Evolutionary conservation across 2,113 vertebrate species (phyloP).

Genomic region (Ptyas mucosa): DNA sequence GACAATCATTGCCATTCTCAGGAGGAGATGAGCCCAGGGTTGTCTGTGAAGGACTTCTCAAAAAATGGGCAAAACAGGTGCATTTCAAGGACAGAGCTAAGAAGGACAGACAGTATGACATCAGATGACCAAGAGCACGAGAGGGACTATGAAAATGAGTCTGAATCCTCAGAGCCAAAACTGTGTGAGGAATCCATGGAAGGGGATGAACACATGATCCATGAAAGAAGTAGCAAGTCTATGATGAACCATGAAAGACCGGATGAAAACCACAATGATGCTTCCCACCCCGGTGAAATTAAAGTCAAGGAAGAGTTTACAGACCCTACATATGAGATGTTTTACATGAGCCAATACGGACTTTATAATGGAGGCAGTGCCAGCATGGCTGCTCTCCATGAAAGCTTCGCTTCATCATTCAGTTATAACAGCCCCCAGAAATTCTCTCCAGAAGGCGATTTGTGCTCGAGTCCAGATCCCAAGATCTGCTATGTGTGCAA

Average conservation of each 20-base stretch:
- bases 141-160: conserved; percentile 97
- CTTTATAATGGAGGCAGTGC: conserved; percentile 90
- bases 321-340: conserved; percentile 98
- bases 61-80: conserved; percentile 80
- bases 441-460: conserved; percentile 93
- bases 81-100: conserved; percentile 82
- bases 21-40: conserved; percentile 91
- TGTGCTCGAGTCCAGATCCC: conserved; percentile 95
- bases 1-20: conserved; percentile 93
- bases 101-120: conserved; percentile 92
- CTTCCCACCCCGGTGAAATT: conserved; percentile 84
- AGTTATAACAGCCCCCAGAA: conserved; percentile 94
- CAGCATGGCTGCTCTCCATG: conserved; percentile 94
- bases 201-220: conserved; percentile 76
- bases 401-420: conserved; percentile 93
- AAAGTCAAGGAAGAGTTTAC: conserved; percentile 97
- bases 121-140: conserved; percentile 97
- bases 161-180: conserved; percentile 93
- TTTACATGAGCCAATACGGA: conserved; percentile 98
- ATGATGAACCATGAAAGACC: conserved; percentile 76
- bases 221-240: conserved; percentile 69
- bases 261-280: conserved; percentile 83
- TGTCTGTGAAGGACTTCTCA: conserved; percentile 88
- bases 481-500: conserved; percentile 99
- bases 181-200: conserved; percentile 91